A percentile compares a stretch with the other conserved stretches of the same genome.
phyloP scores from a whole-genome alignment of 2,113 vertebrate species.

The Regulus satrapa region DNA sequence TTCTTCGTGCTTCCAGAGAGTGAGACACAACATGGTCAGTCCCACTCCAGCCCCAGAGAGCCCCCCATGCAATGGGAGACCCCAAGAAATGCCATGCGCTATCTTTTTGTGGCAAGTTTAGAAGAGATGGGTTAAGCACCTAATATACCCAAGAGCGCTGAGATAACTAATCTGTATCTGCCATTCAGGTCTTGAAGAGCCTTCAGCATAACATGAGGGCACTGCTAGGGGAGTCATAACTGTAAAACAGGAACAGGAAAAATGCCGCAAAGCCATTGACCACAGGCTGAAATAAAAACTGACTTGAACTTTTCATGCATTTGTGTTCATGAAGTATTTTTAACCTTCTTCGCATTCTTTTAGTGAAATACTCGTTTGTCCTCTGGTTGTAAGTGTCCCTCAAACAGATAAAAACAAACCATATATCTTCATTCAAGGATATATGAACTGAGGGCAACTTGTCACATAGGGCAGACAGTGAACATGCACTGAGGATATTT shows the following conservation, averaged over 20 bases:
- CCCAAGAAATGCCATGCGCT: not conserved
- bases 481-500: not conserved
- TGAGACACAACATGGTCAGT: not conserved
- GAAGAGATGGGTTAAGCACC: not conserved
- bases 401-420: not conserved
- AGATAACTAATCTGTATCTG: not conserved
- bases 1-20: not conserved
- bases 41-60: not conserved
- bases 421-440: not conserved
- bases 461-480: not conserved
- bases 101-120: not conserved
- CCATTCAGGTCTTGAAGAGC: not conserved
- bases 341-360: not conserved
- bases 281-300: not conserved
- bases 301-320: not conserved
- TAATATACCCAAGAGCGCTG: accelerated
- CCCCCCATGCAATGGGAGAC: not conserved
- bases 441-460: not conserved
- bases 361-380: not conserved
- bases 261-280: not conserved
- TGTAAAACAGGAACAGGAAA: not conserved
- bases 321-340: not conserved
- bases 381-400: not conserved
- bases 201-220: not conserved
- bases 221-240: not conserved